phyloP scores from a whole-genome alignment of 1,140 invertebrate genomes.

The Drosophila guanche region DNA sequence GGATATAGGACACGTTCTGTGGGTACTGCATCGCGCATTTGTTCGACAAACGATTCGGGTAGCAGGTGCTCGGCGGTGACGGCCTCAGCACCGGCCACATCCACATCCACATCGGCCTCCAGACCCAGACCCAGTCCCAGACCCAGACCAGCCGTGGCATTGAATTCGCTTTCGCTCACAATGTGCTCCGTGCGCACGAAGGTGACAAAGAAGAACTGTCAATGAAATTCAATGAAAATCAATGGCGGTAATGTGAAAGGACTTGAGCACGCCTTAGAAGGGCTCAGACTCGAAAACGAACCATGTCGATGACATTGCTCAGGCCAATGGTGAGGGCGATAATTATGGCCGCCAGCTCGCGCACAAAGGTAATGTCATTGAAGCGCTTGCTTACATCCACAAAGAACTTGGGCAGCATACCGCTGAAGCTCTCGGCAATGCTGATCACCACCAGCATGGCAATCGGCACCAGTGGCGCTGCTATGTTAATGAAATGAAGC shows the following conservation, averaged over 20 bases:
- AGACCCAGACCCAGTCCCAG: not conserved
- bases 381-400: conserved; percentile 84
- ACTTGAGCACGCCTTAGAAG: conserved; percentile 19
- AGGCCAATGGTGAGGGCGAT: conserved; percentile 85
- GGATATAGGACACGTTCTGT: conserved; percentile 85
- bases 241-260: conserved; percentile 18
- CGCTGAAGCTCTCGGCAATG: conserved; percentile 85
- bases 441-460: conserved; percentile 84
- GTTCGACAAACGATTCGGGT: conserved; percentile 70
- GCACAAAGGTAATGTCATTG: conserved; percentile 85
- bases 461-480: conserved; percentile 84
- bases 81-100: conserved; percentile 29
- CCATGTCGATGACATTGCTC: conserved; percentile 86
- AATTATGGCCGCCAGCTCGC: conserved; percentile 85
- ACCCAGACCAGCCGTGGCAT: conserved; percentile 55
- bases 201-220: conserved; percentile 76
- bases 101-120: conserved; percentile 26
- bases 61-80: conserved; percentile 64
- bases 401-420: conserved; percentile 83
- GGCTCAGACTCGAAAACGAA: conserved; percentile 71
- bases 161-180: conserved; percentile 78
- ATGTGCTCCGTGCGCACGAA: conserved; percentile 78
- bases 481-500: conserved; percentile 83
- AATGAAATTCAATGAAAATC: conserved; percentile 17
- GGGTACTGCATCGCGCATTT: conserved; percentile 73